A percentile compares a stretch with the other conserved stretches of the same genome.
Evolutionary conservation across 2,113 vertebrate genomes (phyloP).

Genomic region (Himantopus leucocephalus): DNA sequence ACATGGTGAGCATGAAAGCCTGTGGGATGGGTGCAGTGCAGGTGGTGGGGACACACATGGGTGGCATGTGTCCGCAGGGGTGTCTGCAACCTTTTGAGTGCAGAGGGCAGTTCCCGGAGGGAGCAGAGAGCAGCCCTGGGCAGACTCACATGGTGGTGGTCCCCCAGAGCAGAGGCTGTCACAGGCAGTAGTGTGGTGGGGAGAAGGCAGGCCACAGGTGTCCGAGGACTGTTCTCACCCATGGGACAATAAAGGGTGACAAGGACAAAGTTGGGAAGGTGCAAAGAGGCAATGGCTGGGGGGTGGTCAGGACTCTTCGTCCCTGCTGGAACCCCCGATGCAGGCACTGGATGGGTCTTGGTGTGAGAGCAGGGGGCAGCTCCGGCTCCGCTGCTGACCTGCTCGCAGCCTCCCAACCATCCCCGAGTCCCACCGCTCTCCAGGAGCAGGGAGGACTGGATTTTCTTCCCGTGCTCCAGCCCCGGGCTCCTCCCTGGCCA

Average conservation of each 20-base stretch:
- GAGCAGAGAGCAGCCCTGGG: background rate
- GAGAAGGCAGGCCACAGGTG: background rate
- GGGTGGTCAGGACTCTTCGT: background rate
- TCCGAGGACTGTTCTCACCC: background rate
- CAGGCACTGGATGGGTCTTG: background rate
- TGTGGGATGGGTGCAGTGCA: background rate
- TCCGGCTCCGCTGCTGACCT: fast-evolving
- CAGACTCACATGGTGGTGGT: background rate
- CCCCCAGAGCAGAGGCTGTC: background rate
- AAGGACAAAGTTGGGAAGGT: background rate
- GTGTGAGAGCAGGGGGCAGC: background rate
- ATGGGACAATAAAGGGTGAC: background rate
- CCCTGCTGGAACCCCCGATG: background rate
- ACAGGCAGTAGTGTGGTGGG: background rate
- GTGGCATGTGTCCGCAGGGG: background rate
- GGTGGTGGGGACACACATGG: background rate
- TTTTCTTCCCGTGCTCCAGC: background rate
- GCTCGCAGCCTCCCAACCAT: background rate
- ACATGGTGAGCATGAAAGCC: background rate
- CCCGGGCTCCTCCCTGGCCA: background rate
- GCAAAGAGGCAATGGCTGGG: background rate
- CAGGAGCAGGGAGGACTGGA: background rate
- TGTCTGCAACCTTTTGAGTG: background rate
- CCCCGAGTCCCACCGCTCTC: background rate
- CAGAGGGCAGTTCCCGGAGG: background rate